Base-by-base conservation (phyloP, 2,888 invertebrate species). In the Torymus tubicola region DNA sequence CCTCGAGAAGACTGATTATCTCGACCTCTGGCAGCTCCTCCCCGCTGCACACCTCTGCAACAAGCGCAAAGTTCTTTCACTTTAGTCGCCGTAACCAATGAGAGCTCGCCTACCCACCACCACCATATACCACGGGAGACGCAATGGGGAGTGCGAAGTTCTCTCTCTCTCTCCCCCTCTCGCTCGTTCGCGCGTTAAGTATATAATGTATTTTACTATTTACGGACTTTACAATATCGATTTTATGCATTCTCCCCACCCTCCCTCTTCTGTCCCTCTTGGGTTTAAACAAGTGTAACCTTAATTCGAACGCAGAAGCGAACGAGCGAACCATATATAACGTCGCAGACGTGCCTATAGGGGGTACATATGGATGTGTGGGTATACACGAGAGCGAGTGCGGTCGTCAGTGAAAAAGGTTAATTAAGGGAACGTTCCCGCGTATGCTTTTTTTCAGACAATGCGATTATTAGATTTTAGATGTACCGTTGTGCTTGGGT, bases 11-110 rank as follows among this genome's bases (percentile, higher is more conserved):
- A 91, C 97, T 97, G 92, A 98, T 96, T 89, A 98, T 97, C 93
- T 98, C 98, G 89, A 98, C 97, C 93, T 98, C 98, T 84, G 97
- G 96, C 92, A 97, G 93, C 92, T 97, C 95, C 91, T 95, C 97
- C 92, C 95, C 95, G 93, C 96, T 96, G 94, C 97, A 97, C 93
- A 98, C 94, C 93, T 98, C 98, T 98, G 94, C 82, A 93, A 93
- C 87, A 86, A 64, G 16, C n/a, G 24, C 78, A 75, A 81, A 83
- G 75, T 72, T 79, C 77, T 81, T 83, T 81, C 73, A 74, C 75
- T 80, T 82, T 80, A 74, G 63, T 77, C 57, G 50, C 69, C 42
- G 3, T 63, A 55, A 64, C 80, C 80, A 82, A 82, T 80, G 31
- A 65, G 50, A 53, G 53, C 42, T n/a, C 68, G 42, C 67, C 65